Evolutionary conservation across 2,113 vertebrate genomes (phyloP).

Genomic region (Panurus biarmicus): DNA sequence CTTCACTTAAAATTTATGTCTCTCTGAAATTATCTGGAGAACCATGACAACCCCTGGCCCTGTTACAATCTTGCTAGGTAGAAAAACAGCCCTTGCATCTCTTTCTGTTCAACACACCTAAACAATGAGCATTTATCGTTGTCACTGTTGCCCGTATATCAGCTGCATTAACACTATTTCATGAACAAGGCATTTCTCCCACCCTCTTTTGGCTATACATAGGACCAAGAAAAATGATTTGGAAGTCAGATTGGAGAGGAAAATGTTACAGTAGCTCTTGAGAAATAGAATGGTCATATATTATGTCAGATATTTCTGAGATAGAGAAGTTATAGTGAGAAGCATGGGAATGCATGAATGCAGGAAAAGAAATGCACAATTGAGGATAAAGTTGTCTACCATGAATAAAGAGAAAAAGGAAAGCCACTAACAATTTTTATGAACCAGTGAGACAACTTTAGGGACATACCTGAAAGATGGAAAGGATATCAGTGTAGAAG

Average conservation of each 20-base stretch:
- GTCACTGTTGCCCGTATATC: background rate
- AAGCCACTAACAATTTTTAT: background rate
- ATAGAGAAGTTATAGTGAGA: background rate
- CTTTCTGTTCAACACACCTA: background rate
- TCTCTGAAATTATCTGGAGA: background rate
- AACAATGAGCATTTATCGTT: background rate
- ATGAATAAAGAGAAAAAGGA: background rate
- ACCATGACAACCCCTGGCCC: background rate
- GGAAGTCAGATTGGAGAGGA: background rate
- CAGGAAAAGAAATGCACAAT: background rate
- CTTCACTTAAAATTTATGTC: background rate
- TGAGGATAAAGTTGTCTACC: background rate
- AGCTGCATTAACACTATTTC: background rate
- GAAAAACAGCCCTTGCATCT: background rate
- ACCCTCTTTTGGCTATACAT: background rate
- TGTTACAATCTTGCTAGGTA: background rate
- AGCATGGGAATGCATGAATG: background rate
- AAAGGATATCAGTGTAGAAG: background rate
- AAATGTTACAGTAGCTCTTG: background rate
- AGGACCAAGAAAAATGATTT: background rate
- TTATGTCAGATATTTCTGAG: background rate
- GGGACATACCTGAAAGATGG: background rate
- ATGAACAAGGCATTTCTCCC: background rate
- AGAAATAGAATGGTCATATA: background rate
- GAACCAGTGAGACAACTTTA: background rate